These are phyloP conservation scores for Carollia perspicillata DNA, from an alignment of 2,113 vertebrate genomes.

Conservation along the genomic window DNA sequence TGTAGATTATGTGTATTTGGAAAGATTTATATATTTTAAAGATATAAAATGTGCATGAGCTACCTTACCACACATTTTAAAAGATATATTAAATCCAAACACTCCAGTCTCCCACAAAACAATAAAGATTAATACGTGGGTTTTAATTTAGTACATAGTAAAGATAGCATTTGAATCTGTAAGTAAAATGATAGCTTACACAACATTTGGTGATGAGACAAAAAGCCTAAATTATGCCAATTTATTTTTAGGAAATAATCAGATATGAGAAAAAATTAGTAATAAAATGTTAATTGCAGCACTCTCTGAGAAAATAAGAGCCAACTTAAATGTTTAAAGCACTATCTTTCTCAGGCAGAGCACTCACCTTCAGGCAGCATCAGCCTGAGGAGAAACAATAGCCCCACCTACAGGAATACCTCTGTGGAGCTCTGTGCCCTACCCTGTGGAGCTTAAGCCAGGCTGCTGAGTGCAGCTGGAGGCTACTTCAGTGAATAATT, in stretches of 20 bases:
- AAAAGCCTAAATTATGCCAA: not conserved
- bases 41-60: not conserved
- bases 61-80: not conserved
- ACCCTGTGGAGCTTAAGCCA: too few species aligned
- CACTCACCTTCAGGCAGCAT: too few species aligned
- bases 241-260: slow-evolving; percentile 15
- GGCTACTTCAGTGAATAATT: too few species aligned
- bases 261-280: not conserved
- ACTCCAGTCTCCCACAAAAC: not conserved
- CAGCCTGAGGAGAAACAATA: too few species aligned
- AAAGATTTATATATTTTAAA: not conserved
- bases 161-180: not conserved
- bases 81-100: not conserved
- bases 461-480: too few species aligned
- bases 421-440: too few species aligned
- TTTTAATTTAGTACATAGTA: not conserved
- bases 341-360: too few species aligned
- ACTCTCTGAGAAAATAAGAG: not conserved
- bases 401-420: too few species aligned
- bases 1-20: not conserved
- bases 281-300: not conserved
- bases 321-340: not conserved
- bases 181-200: not conserved
- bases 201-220: not conserved
- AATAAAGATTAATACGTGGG: not conserved